Evolutionary conservation across 2,113 vertebrate species (phyloP), one percentile per base, ranked within the genome.

Genomic region (Bujurquina vittata): DNA sequence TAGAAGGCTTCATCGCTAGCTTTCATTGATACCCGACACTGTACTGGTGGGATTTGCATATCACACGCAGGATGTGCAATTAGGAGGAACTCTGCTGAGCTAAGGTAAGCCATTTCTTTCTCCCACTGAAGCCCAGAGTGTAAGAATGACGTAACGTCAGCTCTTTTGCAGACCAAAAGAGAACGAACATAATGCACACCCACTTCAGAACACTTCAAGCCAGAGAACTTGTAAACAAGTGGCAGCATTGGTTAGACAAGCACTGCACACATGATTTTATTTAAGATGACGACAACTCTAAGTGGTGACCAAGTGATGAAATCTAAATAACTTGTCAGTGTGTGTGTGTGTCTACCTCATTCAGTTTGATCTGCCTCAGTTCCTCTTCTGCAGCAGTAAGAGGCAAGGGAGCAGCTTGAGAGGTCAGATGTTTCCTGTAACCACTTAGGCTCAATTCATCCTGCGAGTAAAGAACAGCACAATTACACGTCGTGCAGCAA

Each of bases 361-460:
- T 97, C 56, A 98, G 96, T 94, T 97, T 99, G 80, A 99, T 99
- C 95, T 97, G 97, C 55, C 96, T 94, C 94, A 99, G 96, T 84
- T 99, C 98, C 90, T 99, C 97, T 94, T 99, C 98, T 80, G 98
- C 97, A 84, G 97, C 96, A 80, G 97, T 98, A 86, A 99, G 87
- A n/a, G 98, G 98, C 9, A 96, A 95, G 43, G 98, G 98, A 61
- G 97, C 97, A 1, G 97, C 95, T 76, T 96, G 96, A 10, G 96
- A 96, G 63, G 96, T 91, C 93, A 99, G 93, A 37, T 97, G 95
- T 81, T 97, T 99, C 93, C 91, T 97, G 94, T 99, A 99, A 59
- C 98, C 98, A 69, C 89, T 95, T 60, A 99, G 91, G 80, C 95
- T 98, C 88, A 99, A 90, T 12, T 99, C 98, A 69, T 99, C 98